phyloP scores from a whole-genome alignment of 92 coral and sea anemone species.

The Blastomussa wellsi region DNA sequence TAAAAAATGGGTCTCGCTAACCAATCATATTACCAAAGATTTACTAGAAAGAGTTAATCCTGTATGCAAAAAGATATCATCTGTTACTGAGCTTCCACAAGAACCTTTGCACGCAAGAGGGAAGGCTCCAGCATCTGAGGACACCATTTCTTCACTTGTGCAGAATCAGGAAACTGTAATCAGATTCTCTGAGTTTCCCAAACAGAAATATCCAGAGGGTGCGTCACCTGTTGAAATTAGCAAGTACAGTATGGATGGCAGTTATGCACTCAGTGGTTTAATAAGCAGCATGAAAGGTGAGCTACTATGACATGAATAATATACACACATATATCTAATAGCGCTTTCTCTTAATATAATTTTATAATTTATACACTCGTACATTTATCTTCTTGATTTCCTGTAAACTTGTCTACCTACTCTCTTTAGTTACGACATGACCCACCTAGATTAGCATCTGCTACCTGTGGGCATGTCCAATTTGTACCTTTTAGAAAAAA shows the following conservation, averaged over 20 bases:
- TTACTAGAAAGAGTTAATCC: conserved; percentile 83
- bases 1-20: conserved; percentile 91
- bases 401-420: no score
- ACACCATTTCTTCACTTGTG: conserved; percentile 45
- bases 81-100: conserved; percentile 76
- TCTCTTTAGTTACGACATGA: no score
- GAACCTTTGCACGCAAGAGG: conserved; percentile 39
- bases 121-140: not conserved
- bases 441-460: no score
- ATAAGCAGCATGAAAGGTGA: conserved; percentile 69
- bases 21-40: conserved; percentile 68
- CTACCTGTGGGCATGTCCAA: no score
- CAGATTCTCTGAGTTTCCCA: conserved; percentile 77
- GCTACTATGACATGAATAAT: not conserved
- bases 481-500: no score
- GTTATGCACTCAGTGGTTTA: conserved; percentile 72
- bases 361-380: no score
- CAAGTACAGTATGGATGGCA: conserved; percentile 81
- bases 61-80: conserved; percentile 72
- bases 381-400: no score
- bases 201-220: conserved; percentile 71
- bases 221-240: conserved; percentile 81
- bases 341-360: no score
- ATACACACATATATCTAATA: no score
- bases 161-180: conserved; percentile 57